Percentiles rank a stretch among this genome's conserved stretches.
These are phyloP conservation scores for Rhogogaster chlorosoma DNA, from an alignment of 2,888 invertebrate genomes.

Conservation along the genomic window DNA sequence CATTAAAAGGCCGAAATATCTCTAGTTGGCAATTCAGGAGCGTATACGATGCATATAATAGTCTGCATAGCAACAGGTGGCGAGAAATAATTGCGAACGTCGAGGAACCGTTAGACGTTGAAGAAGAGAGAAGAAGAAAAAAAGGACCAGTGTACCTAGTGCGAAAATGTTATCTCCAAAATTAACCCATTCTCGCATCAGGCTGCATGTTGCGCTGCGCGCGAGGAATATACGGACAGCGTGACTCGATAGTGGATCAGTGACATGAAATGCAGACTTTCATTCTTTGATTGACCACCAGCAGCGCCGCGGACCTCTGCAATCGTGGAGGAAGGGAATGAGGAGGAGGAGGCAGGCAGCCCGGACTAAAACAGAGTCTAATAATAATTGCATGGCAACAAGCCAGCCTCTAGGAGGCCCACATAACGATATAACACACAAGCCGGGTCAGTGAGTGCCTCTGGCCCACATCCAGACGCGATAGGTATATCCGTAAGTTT, in stretches of 20 bases:
- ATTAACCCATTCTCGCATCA: neutral
- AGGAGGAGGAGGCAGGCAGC: neutral
- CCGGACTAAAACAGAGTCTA: constrained; percentile 12
- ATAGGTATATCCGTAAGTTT: neutral
- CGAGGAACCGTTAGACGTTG: neutral
- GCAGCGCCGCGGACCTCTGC: neutral
- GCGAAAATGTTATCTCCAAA: neutral
- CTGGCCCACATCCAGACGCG: constrained; percentile 28
- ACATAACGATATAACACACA: constrained; percentile 40
- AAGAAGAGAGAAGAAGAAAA: neutral
- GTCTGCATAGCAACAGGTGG: constrained; percentile 29
- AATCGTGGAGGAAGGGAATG: neutral
- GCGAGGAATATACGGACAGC: neutral
- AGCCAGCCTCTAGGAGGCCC: constrained; percentile 27
- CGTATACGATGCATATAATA: constrained; percentile 25
- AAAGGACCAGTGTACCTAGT: neutral
- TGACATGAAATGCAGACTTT: neutral
- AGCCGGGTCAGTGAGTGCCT: constrained; percentile 32
- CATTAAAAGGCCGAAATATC: constrained; percentile 2
- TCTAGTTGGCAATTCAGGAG: constrained; percentile 24
- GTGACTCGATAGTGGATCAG: neutral
- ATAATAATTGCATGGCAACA: constrained; percentile 49
- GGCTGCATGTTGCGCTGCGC: neutral
- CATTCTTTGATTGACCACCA: constrained; percentile 25
- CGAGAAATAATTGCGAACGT: neutral